Conservation (phyloP, 2,797 vertebrate genomes). For the Scomberomorus guttatus region DNA sequence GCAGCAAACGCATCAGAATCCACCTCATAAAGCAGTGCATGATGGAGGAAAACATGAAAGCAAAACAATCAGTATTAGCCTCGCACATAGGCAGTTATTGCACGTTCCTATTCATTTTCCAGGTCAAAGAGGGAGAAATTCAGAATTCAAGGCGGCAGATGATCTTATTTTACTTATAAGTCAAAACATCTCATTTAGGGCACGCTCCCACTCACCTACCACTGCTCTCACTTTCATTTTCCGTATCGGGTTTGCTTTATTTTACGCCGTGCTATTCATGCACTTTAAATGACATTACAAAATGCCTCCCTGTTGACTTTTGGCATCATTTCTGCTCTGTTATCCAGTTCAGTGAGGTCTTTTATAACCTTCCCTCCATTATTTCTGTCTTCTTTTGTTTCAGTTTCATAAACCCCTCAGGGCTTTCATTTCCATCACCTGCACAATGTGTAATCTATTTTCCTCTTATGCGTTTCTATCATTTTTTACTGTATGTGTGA, state of each 20-base stretch:
- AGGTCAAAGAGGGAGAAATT: background rate
- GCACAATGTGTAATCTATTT: slow-evolving; percentile 43
- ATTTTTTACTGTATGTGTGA: slow-evolving; percentile 34
- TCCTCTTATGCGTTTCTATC: slow-evolving; percentile 30
- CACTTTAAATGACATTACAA: slow-evolving; percentile 46
- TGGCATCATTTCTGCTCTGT: slow-evolving; percentile 48
- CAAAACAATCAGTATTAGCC: background rate
- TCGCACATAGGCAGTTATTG: background rate
- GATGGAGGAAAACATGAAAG: slow-evolving; percentile 1
- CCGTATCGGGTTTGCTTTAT: slow-evolving; percentile 31
- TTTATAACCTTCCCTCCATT: slow-evolving; percentile 32
- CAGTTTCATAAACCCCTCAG: slow-evolving; percentile 23
- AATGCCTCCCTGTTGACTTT: slow-evolving; percentile 60
- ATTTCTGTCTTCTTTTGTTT: slow-evolving; percentile 41
- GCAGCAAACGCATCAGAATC: slow-evolving; percentile 15
- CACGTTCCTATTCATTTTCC: background rate
- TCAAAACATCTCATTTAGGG: slow-evolving; percentile 20
- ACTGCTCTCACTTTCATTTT: slow-evolving; percentile 14
- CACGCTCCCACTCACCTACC: slow-evolving; percentile 6
- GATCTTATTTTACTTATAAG: slow-evolving; percentile 3
- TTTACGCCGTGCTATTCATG: background rate
- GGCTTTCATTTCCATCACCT: slow-evolving; percentile 42
- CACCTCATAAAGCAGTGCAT: background rate
- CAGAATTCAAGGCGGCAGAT: background rate
- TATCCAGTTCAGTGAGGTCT: slow-evolving; percentile 46